These are phyloP conservation scores for Caenorhabditis angaria DNA, from an alignment of 2,888 invertebrate genomes.

Conservation along the genomic window DNA sequence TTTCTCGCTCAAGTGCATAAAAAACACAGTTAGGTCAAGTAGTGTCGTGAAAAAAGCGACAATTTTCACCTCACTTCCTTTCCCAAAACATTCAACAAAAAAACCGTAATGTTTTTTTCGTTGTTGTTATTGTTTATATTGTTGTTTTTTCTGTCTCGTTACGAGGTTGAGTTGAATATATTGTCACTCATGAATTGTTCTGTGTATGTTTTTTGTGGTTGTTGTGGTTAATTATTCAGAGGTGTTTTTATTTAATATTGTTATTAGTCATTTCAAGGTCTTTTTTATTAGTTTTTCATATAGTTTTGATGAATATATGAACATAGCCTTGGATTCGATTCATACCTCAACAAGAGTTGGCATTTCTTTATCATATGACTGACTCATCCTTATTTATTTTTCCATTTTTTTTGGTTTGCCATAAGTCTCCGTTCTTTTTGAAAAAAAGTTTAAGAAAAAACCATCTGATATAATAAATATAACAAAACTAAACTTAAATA, in stretches of 20 bases:
- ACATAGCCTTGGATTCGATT: background rate
- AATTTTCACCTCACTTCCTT: background rate
- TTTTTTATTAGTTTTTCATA: conserved; percentile 1
- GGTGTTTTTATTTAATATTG: background rate
- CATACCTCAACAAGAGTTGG: background rate
- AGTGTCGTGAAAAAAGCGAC: background rate
- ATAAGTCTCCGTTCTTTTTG: too few relatives aligned
- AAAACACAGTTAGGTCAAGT: conserved; percentile 6
- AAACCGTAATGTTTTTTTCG: background rate
- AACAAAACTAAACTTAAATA: background rate
- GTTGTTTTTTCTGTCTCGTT: too few relatives aligned
- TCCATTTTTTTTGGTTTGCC: background rate
- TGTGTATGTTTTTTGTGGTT: background rate
- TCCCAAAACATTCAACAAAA: background rate
- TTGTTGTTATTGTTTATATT: background rate
- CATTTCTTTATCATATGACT: too few relatives aligned
- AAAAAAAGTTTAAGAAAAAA: background rate
- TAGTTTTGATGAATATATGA: background rate
- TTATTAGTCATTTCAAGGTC: background rate
- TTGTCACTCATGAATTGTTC: background rate
- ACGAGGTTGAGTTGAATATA: background rate
- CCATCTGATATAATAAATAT: background rate
- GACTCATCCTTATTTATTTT: background rate
- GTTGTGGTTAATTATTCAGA: conserved; percentile 1
- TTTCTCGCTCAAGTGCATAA: background rate